Base-by-base conservation (phyloP, 2,888 invertebrate genomes). In the Heliconius ethilla region DNA sequence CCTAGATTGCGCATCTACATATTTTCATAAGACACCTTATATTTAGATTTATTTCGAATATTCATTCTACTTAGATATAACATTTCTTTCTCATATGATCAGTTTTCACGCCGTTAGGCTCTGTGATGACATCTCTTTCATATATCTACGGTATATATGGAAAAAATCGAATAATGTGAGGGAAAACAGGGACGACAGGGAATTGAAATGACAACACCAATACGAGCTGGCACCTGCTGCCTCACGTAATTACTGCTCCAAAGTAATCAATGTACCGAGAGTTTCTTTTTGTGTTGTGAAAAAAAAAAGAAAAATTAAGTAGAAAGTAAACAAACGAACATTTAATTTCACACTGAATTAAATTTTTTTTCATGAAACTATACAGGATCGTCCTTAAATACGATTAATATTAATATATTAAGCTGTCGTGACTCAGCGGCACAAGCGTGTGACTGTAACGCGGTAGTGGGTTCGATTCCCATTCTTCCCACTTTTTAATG, bases 141-240 rank as follows among this genome's bases (percentile, higher is more conserved):
- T 86, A 86, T 87, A 86, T 85, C 87, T 86, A 89, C 88, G 87
- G 89, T 89, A 89, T 89, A 92, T 91, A 89, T 89, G 88, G 88
- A 87, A 90, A 89, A 92, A 92, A 90, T 88, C 90, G 88, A 91
- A 92, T 91, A 91, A 92, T 80, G 81, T 75, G 81, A 73, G 81
- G 83, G 82, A 82, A n/a, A 78, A 78, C 79, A 79, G 85, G 86
- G 85, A 83, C 86, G 83, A 82, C 86, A 87, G 90, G 90, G 91
- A 91, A 91, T 92, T 91, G 91, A 89, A 89, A 88, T 85, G 89
- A 87, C 88, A 90, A 89, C 90, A 91, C 88, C 86, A 87, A 85
- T 83, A 85, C 85, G 75, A 75, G 27, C 73, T 74, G 73, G 73
- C 77, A 77, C 77, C 77, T 77, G 77, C 77, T 70, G 73, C 77